Evolutionary conservation across 2,888 invertebrate species (phyloP).

Genomic region (Lycia hirtaria): DNA sequence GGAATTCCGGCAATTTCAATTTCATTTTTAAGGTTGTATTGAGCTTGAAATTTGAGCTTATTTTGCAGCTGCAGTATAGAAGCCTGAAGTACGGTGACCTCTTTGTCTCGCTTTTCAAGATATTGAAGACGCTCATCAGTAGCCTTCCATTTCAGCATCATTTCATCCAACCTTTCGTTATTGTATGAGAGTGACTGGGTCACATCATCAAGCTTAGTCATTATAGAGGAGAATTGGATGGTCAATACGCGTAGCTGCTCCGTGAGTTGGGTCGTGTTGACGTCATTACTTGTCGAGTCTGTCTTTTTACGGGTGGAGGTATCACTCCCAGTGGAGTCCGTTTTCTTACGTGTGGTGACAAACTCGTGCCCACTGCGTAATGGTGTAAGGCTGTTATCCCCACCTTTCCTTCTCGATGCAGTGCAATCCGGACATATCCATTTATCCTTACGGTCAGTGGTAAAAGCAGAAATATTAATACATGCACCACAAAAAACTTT

Average conservation of each 20-base stretch:
- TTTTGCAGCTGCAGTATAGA: slow-evolving; percentile 2
- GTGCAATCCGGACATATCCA: background rate
- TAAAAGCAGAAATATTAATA: background rate
- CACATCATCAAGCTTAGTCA: slow-evolving; percentile 2
- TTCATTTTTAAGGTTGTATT: slow-evolving; percentile 7
- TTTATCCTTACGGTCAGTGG: background rate
- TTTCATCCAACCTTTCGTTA: slow-evolving; percentile 5
- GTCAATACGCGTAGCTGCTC: slow-evolving; percentile 5
- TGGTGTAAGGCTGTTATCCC: slow-evolving; percentile 1
- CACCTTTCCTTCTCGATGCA: background rate
- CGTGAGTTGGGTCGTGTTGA: background rate
- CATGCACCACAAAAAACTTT: background rate
- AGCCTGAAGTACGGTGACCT: background rate
- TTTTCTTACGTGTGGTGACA: background rate
- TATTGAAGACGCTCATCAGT: slow-evolving; percentile 3
- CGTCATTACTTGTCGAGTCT: slow-evolving; percentile 3
- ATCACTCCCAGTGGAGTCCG: background rate
- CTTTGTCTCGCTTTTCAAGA: slow-evolving; percentile 12
- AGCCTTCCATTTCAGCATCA: slow-evolving; percentile 2
- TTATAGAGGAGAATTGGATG: slow-evolving; percentile 4
- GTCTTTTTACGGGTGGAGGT: slow-evolving; percentile 1
- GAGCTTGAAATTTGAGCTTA: slow-evolving; percentile 6
- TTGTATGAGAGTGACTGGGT: slow-evolving; percentile 7
- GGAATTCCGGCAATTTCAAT: slow-evolving; percentile 18
- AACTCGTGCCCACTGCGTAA: background rate